Conservation (phyloP, 1,140 invertebrate species). For the Asobara japonica region DNA sequence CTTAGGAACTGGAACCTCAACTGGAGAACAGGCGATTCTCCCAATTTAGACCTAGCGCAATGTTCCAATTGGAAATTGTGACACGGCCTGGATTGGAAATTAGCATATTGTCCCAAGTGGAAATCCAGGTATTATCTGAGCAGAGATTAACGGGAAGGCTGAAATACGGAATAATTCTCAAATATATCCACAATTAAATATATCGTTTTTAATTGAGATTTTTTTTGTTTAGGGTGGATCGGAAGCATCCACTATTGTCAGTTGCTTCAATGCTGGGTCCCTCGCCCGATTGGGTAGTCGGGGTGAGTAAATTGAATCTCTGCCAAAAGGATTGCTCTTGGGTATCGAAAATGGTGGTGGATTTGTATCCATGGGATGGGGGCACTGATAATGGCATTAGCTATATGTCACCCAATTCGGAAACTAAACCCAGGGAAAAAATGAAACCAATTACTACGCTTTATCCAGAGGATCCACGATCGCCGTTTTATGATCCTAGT, state of each 20-base stretch:
- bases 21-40: too few species aligned
- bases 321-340: constrained; percentile 91
- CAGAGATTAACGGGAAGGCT: too few species aligned
- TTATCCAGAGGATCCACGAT: constrained; percentile 85
- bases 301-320: constrained; percentile 86
- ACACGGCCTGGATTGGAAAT: too few species aligned
- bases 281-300: constrained; percentile 96
- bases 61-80: too few species aligned
- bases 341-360: constrained; percentile 80
- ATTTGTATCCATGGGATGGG: constrained; percentile 94
- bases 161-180: too few species aligned
- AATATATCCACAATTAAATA: not conserved
- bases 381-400: constrained; percentile 93
- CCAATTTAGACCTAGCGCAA: too few species aligned
- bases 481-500: constrained; percentile 89
- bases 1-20: too few species aligned
- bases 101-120: too few species aligned
- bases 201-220: not conserved
- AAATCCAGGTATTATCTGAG: too few species aligned
- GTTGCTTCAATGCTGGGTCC: constrained; percentile 95
- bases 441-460: constrained; percentile 89
- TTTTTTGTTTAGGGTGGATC: constrained; percentile 75
- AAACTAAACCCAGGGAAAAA: constrained; percentile 86
- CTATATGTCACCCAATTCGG: constrained; percentile 89
- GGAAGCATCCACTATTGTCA: constrained; percentile 89